A percentile compares a stretch with the other conserved stretches of the same genome.
phyloP scores from a whole-genome alignment of 2,888 invertebrate genomes.

The Ptilodon capucinus region DNA sequence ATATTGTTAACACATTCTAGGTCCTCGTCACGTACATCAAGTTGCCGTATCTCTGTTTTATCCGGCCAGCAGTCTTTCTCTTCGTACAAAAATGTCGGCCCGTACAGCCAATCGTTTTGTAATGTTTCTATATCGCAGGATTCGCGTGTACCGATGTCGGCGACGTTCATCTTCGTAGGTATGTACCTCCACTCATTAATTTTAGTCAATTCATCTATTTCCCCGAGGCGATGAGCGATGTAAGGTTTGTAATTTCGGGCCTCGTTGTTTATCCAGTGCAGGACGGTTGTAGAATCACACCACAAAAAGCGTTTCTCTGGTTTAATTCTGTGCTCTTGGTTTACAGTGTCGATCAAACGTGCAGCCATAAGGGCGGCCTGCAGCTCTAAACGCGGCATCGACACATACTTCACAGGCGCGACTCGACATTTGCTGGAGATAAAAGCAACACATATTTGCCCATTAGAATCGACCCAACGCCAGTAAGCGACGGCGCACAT shows the following conservation, averaged over 20 bases:
- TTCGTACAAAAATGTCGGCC: constrained; percentile 1
- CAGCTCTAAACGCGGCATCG: constrained; percentile 1
- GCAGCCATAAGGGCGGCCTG: not conserved
- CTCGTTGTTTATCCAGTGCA: constrained; percentile 22
- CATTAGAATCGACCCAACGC: not conserved
- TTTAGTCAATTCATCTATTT: constrained; percentile 6
- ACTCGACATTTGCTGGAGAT: constrained; percentile 6
- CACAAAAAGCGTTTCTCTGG: constrained; percentile 10
- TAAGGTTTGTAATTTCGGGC: constrained; percentile 18
- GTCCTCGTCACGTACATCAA: not conserved
- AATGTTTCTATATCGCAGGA: not conserved
- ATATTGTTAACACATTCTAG: not conserved
- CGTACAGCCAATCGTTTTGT: constrained; percentile 3
- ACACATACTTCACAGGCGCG: not conserved
- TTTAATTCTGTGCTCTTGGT: not conserved
- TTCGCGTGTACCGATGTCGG: constrained; percentile 6
- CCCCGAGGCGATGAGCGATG: constrained; percentile 12
- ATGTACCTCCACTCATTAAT: constrained; percentile 9
- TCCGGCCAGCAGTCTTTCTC: constrained; percentile 1
- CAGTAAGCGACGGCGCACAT: constrained; percentile 3
- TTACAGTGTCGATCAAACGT: not conserved
- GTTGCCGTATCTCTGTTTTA: not conserved
- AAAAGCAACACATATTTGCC: not conserved
- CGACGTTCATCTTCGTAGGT: constrained; percentile 10
- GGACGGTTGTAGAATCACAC: constrained; percentile 21